Conservation (phyloP, 2,797 vertebrate species). For the Gymnoscopelus microlampas region DNA sequence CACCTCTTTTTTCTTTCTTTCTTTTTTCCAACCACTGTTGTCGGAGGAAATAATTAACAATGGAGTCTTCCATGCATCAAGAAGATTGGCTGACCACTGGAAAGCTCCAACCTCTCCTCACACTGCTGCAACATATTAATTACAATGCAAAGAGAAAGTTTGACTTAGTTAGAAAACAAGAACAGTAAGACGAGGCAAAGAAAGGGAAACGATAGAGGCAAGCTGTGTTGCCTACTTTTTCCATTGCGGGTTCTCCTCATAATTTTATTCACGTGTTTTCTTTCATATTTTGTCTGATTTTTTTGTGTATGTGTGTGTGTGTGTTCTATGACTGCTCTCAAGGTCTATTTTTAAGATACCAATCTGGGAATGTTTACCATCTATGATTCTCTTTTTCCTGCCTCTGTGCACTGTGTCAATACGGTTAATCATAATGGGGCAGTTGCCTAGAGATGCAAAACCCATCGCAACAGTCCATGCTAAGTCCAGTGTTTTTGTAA, state of each 20-base stretch:
- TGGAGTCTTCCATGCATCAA: constrained; percentile 50
- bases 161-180: constrained; percentile 29
- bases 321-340: constrained; percentile 45
- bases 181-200: constrained; percentile 21
- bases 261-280: constrained; percentile 56
- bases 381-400: constrained; percentile 61
- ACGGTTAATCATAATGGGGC: constrained; percentile 65
- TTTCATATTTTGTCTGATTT: constrained; percentile 57
- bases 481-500: constrained; percentile 17
- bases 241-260: constrained; percentile 49
- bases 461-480: constrained; percentile 38
- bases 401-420: constrained; percentile 66
- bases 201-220: constrained; percentile 12
- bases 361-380: constrained; percentile 75
- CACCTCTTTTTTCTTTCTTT: constrained; percentile 34
- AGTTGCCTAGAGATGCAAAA: constrained; percentile 68
- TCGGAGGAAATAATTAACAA: constrained; percentile 60
- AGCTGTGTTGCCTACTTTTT: constrained; percentile 46
- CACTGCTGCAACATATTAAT: constrained; percentile 28
- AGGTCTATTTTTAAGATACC: constrained; percentile 67
- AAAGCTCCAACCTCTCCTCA: constrained; percentile 46
- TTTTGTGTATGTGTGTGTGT: neutral
- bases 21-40: constrained; percentile 42
- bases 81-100: constrained; percentile 42
- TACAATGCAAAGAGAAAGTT: constrained; percentile 21